Evolutionary conservation across 2,888 invertebrate genomes (phyloP), one percentile per base, ranked within the genome.

Genomic region (Agrotis segetum): DNA sequence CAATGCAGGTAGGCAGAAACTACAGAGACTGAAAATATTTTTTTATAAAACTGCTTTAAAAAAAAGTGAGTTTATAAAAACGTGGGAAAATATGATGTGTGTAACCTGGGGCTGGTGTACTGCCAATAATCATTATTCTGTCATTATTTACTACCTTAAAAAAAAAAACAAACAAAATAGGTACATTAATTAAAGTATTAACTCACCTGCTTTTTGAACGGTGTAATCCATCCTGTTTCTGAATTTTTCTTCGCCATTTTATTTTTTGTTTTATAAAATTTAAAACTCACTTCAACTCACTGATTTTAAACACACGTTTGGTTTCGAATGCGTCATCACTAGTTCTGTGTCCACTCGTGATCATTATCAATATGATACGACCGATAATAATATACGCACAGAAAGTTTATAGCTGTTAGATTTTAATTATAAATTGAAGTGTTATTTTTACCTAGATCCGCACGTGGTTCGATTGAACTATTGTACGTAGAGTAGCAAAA

Each of bases 141-240:
- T 40, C 24, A 24, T 40, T 40, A 40, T 40, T 9, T 40, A 40
- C 9, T 1, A 40, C 11, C 2, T 11, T 2, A 11, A 6, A 7
- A 16, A 0, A 7, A 34, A 52, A n/a, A 19, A 7, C 29, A 5
- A n/a, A 21, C 13, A 0, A 21, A 11, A 70, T 0, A 5, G 29
- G 5, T 2, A 67, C n/a, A n/a, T n/a, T n/a, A n/a, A n/a, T n/a
- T n/a, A n/a, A n/a, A n/a, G n/a, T n/a, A n/a, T n/a, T n/a, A n/a
- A 60, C 73, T 77, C 50, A 88, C 88, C 82, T 88, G 88, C 53
- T 87, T 88, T 52, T 83, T 88, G 68, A 88, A 88, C 24, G 88
- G 88, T 14, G 88, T 88, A 1, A 87, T 75, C 85, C 86, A 88
- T 81, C 50, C 65, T 40, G 40, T 40, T 40, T 40, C 40, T 0